Percentiles rank a stretch among this genome's conserved stretches.
These are phyloP conservation scores for Bhutanitis thaidina DNA, from an alignment of 2,888 invertebrate species.

Conservation along the genomic window DNA sequence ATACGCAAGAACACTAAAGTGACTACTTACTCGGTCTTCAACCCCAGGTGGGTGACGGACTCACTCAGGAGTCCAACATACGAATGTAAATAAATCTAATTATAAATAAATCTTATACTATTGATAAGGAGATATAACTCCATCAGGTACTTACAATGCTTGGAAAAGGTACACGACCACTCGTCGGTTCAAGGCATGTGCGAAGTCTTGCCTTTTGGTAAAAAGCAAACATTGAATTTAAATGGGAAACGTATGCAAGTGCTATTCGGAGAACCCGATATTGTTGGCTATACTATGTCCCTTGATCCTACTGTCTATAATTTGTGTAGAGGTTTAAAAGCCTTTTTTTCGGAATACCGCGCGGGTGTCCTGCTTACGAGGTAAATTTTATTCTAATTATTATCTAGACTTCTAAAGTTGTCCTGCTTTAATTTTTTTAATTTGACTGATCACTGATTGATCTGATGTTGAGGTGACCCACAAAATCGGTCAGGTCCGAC, in stretches of 20 bases:
- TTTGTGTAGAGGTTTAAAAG: slow-evolving; percentile 74
- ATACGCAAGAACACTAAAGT: too few relatives aligned
- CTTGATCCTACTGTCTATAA: slow-evolving; percentile 67
- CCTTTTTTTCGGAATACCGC: slow-evolving; percentile 75
- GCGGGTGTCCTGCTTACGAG: slow-evolving; percentile 73
- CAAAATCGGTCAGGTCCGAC: too few relatives aligned
- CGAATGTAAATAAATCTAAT: too few relatives aligned
- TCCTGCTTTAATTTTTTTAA: too few relatives aligned
- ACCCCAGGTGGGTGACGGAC: too few relatives aligned
- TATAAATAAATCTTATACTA: too few relatives aligned
- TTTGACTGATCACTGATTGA: too few relatives aligned
- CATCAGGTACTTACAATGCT: slow-evolving; percentile 58
- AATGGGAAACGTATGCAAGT: slow-evolving; percentile 68
- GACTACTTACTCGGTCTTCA: too few relatives aligned
- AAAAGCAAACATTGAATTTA: slow-evolving; percentile 56
- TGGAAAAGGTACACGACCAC: slow-evolving; percentile 71
- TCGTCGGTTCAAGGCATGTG: slow-evolving; percentile 68
- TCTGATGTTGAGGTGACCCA: too few relatives aligned
- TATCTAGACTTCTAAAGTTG: too few relatives aligned
- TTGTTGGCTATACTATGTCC: slow-evolving; percentile 72
- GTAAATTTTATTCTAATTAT: slow-evolving; percentile 30
- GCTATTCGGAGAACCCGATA: slow-evolving; percentile 62
- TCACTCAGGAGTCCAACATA: too few relatives aligned
- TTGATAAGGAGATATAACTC: neutral
- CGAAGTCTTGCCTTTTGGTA: slow-evolving; percentile 69